These are phyloP conservation scores for Apocheima hispidaria DNA, from an alignment of 2,888 invertebrate genomes.

Conservation along the genomic window DNA sequence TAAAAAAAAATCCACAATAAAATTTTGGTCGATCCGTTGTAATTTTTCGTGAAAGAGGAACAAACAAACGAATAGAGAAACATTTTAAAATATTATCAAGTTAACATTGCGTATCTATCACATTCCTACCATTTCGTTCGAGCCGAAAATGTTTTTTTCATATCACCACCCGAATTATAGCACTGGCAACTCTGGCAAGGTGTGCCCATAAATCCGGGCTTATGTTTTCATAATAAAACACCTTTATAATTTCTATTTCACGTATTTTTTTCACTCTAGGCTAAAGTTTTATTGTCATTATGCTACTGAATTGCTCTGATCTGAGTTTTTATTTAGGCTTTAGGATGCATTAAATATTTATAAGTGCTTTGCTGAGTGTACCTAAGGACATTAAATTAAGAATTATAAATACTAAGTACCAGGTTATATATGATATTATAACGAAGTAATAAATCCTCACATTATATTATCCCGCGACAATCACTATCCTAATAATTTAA, in stretches of 20 bases:
- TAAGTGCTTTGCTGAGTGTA: neutral
- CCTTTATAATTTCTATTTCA: conserved; percentile 12
- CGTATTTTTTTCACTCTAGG: neutral
- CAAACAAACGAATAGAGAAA: too few species aligned
- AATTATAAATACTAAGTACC: neutral
- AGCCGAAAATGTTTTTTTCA: conserved; percentile 12
- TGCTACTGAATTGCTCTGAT: conserved; percentile 20
- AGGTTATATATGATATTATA: neutral
- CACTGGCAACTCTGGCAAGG: conserved; percentile 13
- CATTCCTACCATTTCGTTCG: neutral
- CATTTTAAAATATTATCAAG: too few species aligned
- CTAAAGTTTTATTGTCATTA: conserved; percentile 23
- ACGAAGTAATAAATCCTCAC: too few species aligned
- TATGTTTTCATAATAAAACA: conserved; percentile 15
- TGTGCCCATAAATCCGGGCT: conserved; percentile 14
- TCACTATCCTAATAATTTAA: too few species aligned
- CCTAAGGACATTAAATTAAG: neutral
- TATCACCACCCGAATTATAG: conserved; percentile 17
- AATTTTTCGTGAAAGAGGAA: too few species aligned
- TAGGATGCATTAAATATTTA: neutral
- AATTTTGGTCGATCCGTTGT: too few species aligned
- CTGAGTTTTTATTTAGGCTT: conserved; percentile 26
- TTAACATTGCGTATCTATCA: conserved; percentile 1
- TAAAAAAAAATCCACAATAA: too few species aligned
- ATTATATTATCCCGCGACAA: too few species aligned